These are phyloP conservation scores for Agrochola lychnidis DNA, from an alignment of 2,888 invertebrate genomes.

Conservation along the genomic window DNA sequence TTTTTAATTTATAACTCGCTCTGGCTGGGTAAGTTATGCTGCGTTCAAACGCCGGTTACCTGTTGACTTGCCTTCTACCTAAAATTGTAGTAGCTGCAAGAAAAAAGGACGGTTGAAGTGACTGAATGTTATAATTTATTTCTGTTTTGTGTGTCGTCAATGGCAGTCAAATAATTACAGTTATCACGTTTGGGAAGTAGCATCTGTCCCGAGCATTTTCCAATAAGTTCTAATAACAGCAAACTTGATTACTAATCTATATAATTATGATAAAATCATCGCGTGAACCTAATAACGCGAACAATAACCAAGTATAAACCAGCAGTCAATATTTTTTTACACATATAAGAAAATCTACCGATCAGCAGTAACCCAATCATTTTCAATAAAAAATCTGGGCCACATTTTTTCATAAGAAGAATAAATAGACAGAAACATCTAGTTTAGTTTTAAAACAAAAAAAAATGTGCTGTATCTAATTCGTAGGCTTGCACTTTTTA, in stretches of 20 bases:
- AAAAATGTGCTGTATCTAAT: not conserved
- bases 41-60: conserved; percentile 71
- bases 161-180: not conserved
- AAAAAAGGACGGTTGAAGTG: not conserved
- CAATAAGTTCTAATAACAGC: not conserved
- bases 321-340: not conserved
- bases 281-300: not conserved
- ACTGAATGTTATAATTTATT: not conserved
- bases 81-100: conserved; percentile 5
- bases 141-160: not conserved
- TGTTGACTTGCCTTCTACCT: conserved; percentile 29
- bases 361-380: not conserved
- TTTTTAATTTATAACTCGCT: conserved; percentile 90
- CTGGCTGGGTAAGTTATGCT: conserved; percentile 87
- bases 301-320: too few relatives aligned
- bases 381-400: not conserved
- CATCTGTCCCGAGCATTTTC: not conserved
- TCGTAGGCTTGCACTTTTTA: not conserved
- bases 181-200: not conserved
- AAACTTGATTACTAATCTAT: not conserved
- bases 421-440: not conserved
- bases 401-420: not conserved
- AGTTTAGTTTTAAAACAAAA: not conserved
- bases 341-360: not conserved
- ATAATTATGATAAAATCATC: not conserved